A percentile compares a stretch with the other conserved stretches of the same genome.
These are phyloP conservation scores for Amphiprion percula DNA, from an alignment of 2,113 vertebrate species.

Conservation along the genomic window DNA sequence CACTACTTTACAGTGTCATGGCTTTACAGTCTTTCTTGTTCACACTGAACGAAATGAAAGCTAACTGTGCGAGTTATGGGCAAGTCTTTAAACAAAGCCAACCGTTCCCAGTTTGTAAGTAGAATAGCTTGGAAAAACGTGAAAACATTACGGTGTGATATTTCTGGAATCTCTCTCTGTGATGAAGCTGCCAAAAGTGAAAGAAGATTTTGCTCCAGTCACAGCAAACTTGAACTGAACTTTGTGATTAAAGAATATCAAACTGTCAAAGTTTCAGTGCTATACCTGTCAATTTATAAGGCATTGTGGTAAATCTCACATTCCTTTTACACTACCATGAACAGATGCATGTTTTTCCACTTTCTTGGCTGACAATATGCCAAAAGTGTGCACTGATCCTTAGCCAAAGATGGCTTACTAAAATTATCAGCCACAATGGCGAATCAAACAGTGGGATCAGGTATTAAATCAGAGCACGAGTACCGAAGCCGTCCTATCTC, in stretches of 20 bases:
- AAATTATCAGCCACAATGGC: neutral
- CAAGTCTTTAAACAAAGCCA: neutral
- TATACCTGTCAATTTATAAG: conserved; percentile 3
- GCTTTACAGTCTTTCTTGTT: conserved; percentile 28
- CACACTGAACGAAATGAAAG: conserved; percentile 9
- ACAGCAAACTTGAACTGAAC: conserved; percentile 20
- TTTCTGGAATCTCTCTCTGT: conserved; percentile 27
- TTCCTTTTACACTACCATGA: conserved; percentile 3
- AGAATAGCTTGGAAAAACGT: conserved; percentile 11
- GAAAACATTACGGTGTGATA: conserved; percentile 1
- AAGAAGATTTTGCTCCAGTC: conserved; percentile 30
- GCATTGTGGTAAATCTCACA: conserved; percentile 13
- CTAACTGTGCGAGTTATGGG: conserved; percentile 31
- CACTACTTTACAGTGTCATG: conserved; percentile 27
- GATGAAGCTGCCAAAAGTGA: conserved; percentile 15
- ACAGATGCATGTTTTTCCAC: conserved; percentile 7
- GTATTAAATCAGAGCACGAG: neutral
- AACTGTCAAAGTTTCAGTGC: conserved; percentile 4
- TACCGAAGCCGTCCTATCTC: conserved; percentile 7
- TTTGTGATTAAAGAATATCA: neutral
- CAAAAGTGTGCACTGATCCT: conserved; percentile 3
- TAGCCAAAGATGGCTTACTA: neutral
- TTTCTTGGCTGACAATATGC: neutral
- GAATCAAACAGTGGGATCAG: conserved; percentile 3
- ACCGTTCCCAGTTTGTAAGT: neutral